A percentile compares a stretch with the other conserved stretches of the same genome.
Evolutionary conservation across 2,113 vertebrate genomes (phyloP).

Genomic region (Lophochroa leadbeateri): DNA sequence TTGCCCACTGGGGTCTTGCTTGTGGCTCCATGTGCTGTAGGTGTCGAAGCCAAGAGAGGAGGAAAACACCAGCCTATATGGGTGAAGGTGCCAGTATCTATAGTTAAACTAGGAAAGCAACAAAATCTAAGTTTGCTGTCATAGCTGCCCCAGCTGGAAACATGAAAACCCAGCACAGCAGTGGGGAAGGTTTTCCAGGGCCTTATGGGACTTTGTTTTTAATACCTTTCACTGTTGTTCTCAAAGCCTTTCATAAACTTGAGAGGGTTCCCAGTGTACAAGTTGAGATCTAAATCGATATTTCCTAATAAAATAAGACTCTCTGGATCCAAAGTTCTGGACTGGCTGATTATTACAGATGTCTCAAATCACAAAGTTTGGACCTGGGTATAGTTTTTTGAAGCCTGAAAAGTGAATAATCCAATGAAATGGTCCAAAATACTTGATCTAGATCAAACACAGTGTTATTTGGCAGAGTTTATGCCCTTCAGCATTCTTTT

Average conservation of each 20-base stretch:
- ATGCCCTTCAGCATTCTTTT: background rate
- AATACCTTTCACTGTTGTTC: background rate
- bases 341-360: background rate
- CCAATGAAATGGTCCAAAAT: background rate
- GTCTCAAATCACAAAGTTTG: background rate
- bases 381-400: background rate
- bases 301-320: background rate
- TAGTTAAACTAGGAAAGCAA: background rate
- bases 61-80: background rate
- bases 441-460: background rate
- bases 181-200: background rate
- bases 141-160: background rate
- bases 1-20: background rate
- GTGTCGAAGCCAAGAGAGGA: background rate
- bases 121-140: background rate
- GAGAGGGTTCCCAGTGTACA: background rate
- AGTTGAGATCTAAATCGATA: background rate
- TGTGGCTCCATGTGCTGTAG: background rate
- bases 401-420: background rate
- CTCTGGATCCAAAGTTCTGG: background rate
- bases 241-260: background rate
- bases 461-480: background rate
- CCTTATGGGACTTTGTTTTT: background rate
- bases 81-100: background rate
- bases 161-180: background rate